Evolutionary conservation across 2,888 invertebrate genomes (phyloP).

Genomic region (Hermaeophaga mercurialis): DNA sequence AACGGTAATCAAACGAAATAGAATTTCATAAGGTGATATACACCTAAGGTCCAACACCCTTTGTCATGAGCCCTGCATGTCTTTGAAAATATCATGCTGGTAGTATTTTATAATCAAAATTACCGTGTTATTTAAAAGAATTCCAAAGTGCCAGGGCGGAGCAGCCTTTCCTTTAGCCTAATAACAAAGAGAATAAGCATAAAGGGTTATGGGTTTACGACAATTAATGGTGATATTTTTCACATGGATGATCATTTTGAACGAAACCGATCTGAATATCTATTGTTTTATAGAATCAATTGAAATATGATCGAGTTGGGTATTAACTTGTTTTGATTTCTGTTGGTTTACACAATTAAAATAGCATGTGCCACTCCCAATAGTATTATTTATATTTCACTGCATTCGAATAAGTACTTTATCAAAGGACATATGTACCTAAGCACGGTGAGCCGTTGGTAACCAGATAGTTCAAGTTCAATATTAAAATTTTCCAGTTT

Average conservation of each 20-base stretch:
- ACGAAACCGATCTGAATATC: conserved; percentile 17
- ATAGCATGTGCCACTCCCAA: conserved; percentile 42
- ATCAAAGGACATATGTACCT: not conserved
- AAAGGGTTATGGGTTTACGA: conserved; percentile 24
- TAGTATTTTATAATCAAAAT: conserved; percentile 41
- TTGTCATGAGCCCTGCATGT: conserved; percentile 22
- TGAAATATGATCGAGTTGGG: conserved; percentile 11
- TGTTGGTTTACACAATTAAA: conserved; percentile 35
- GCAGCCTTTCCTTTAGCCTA: conserved; percentile 20
- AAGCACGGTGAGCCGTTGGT: not conserved
- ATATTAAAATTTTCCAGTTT: too few relatives aligned
- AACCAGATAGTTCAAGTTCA: too few relatives aligned
- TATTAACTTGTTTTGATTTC: conserved; percentile 42
- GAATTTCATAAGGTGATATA: conserved; percentile 27
- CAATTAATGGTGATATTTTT: conserved; percentile 25
- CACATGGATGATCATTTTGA: conserved; percentile 28
- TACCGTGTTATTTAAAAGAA: conserved; percentile 36
- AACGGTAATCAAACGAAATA: conserved; percentile 13
- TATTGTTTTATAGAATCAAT: conserved; percentile 28
- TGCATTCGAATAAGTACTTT: conserved; percentile 31
- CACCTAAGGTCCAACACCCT: conserved; percentile 20
- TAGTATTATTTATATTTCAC: conserved; percentile 39
- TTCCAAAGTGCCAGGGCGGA: conserved; percentile 37
- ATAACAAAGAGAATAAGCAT: conserved; percentile 13
- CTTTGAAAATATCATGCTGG: conserved; percentile 36